A percentile compares a stretch with the other conserved stretches of the same genome.
Evolutionary conservation across 2,113 vertebrate genomes (phyloP).

Genomic region (Daubentonia madagascariensis): DNA sequence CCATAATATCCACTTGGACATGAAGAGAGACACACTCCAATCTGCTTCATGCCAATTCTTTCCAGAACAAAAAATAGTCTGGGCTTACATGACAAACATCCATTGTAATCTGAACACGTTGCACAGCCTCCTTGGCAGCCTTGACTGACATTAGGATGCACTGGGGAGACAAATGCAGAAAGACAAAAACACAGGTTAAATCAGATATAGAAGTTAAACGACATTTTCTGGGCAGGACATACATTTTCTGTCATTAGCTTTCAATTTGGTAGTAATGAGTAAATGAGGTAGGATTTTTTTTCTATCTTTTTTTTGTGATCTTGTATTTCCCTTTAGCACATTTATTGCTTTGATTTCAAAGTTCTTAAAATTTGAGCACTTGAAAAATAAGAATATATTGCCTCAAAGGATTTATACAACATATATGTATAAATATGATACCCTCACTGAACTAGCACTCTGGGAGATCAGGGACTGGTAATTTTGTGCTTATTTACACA

Average conservation of each 20-base stretch:
- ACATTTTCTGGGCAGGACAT: background rate
- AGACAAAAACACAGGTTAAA: conserved; percentile 59
- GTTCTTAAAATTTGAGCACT: background rate
- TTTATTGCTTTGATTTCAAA: background rate
- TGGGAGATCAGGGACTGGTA: background rate
- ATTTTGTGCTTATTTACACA: conserved; percentile 13
- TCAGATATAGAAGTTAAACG: background rate
- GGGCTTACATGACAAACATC: conserved; percentile 97
- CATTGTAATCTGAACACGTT: conserved; percentile 98
- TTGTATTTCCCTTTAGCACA: background rate
- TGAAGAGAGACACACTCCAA: conserved; percentile 96
- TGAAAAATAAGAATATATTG: background rate
- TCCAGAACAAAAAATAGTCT: conserved; percentile 98
- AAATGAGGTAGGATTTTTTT: background rate
- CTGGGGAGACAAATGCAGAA: conserved; percentile 81
- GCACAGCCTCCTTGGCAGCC: conserved; percentile 97
- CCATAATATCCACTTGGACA: conserved; percentile 97
- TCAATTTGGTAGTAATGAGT: background rate
- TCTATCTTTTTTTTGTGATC: background rate
- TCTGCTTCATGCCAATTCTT: conserved; percentile 98
- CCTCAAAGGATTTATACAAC: background rate
- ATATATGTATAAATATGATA: background rate
- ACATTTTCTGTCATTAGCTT: conserved; percentile 10
- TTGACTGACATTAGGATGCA: conserved; percentile 92
- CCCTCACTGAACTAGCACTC: background rate